These are phyloP conservation scores for Jordanella pulchra DNA, from an alignment of 2,797 vertebrate species.

Conservation along the genomic window DNA sequence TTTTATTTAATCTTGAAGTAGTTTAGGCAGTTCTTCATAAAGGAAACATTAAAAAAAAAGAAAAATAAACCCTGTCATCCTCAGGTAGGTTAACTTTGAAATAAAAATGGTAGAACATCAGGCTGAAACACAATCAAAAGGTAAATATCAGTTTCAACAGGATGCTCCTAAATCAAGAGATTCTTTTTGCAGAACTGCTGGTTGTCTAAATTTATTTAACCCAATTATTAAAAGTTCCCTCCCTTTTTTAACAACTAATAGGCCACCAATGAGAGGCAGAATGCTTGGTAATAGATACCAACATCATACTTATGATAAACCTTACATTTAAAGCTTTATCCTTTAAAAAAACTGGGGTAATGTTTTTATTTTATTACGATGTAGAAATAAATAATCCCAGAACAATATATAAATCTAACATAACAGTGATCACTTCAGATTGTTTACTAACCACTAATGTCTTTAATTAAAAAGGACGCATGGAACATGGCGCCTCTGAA, in stretches of 20 bases:
- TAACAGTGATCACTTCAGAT: background rate
- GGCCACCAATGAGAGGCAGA: background rate
- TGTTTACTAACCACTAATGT: conserved; percentile 13
- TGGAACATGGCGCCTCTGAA: conserved; percentile 13
- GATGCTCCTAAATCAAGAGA: background rate
- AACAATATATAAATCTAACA: conserved; percentile 2
- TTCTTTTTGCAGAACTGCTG: background rate
- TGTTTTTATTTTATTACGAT: background rate
- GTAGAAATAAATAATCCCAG: background rate
- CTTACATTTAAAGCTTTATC: background rate
- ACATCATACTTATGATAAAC: background rate
- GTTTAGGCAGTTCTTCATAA: no score
- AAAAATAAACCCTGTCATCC: no score
- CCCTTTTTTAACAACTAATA: background rate
- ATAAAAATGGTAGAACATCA: background rate
- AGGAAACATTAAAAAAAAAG: no score
- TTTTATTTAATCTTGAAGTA: no score
- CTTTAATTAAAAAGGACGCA: conserved; percentile 24
- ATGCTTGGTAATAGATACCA: background rate
- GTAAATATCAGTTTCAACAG: background rate
- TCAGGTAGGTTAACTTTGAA: no score
- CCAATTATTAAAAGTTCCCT: background rate
- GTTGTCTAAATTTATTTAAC: background rate
- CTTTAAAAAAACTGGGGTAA: background rate
- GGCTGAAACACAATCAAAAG: background rate